Percentiles rank a stretch among this genome's conserved stretches.
phyloP scores from a whole-genome alignment of 2,888 invertebrate genomes.

The Drosophila acutilabella region DNA sequence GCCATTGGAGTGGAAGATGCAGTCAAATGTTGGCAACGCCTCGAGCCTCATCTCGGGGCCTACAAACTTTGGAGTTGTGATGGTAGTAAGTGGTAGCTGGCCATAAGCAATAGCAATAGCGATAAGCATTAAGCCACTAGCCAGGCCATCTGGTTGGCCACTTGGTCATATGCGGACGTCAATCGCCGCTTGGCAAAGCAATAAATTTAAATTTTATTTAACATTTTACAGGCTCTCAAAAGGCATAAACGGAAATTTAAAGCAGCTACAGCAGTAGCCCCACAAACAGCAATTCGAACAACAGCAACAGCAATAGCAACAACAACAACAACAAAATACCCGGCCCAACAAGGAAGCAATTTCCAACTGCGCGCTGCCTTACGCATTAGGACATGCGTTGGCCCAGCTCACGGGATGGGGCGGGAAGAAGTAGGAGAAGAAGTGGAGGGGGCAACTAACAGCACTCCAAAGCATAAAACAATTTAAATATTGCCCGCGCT shows the following conservation, averaged over 20 bases:
- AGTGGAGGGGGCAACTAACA: slow-evolving; percentile 59
- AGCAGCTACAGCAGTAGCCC: slow-evolving; percentile 64
- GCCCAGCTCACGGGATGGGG: slow-evolving; percentile 47
- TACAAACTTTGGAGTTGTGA: neutral
- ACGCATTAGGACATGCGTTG: slow-evolving; percentile 79
- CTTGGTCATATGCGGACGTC: slow-evolving; percentile 72
- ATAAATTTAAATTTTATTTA: slow-evolving; percentile 80
- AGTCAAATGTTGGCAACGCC: slow-evolving; percentile 26
- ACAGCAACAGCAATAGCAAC: slow-evolving; percentile 21
- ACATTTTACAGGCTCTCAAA: slow-evolving; percentile 80
- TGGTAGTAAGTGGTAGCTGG: slow-evolving; percentile 51
- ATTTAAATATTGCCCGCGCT: slow-evolving; percentile 82
- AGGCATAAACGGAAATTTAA: slow-evolving; percentile 81
- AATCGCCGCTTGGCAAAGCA: slow-evolving; percentile 71
- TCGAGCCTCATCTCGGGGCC: slow-evolving; percentile 12
- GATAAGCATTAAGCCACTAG: slow-evolving; percentile 48
- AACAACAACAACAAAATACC: slow-evolving; percentile 29
- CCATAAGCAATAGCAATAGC: slow-evolving; percentile 56
- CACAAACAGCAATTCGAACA: slow-evolving; percentile 47
- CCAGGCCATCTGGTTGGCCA: slow-evolving; percentile 57
- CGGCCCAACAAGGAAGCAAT: slow-evolving; percentile 76
- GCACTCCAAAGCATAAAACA: slow-evolving; percentile 77
- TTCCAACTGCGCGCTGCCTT: slow-evolving; percentile 48
- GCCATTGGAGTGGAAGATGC: slow-evolving; percentile 10
- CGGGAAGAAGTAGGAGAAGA: neutral